Percentiles rank a stretch among this genome's conserved stretches.
phyloP scores from a whole-genome alignment of 2,888 invertebrate genomes.

The Pollenia amentaria region DNA sequence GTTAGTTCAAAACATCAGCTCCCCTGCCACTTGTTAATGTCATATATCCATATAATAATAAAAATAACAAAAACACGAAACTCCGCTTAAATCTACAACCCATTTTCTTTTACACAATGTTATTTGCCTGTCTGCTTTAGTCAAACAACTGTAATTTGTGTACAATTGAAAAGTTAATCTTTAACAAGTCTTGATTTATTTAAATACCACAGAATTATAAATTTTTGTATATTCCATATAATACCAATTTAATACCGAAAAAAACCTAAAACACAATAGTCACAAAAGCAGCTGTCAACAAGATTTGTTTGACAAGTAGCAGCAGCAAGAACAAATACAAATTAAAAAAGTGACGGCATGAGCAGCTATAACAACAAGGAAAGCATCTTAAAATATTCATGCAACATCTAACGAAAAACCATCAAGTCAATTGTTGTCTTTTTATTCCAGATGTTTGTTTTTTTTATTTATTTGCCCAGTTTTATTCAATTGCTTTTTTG shows the following conservation, averaged over 20 bases:
- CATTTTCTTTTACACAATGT: background rate
- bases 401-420: slow-evolving; percentile 47
- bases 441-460: slow-evolving; percentile 3
- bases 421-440: slow-evolving; percentile 55
- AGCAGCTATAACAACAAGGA: slow-evolving; percentile 13
- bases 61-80: background rate
- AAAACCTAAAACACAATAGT: slow-evolving; percentile 2
- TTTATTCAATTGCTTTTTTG: slow-evolving; percentile 1
- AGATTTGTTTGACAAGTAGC: slow-evolving; percentile 62
- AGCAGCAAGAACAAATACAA: background rate
- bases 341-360: background rate
- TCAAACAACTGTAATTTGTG: background rate
- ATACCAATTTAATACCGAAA: slow-evolving; percentile 46
- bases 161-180: slow-evolving; percentile 44
- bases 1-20: no score
- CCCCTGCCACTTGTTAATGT: no score
- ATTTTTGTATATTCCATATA: slow-evolving; percentile 37
- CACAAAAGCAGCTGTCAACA: slow-evolving; percentile 63
- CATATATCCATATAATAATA: no score
- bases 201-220: slow-evolving; percentile 62
- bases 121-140: background rate
- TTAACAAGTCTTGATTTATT: slow-evolving; percentile 62
- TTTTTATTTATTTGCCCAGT: slow-evolving; percentile 18
- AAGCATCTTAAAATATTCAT: slow-evolving; percentile 63
- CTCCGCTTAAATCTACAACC: background rate